phyloP scores from a whole-genome alignment of 92 coral and sea anemone genomes.

The Phenganax stokvisi region DNA sequence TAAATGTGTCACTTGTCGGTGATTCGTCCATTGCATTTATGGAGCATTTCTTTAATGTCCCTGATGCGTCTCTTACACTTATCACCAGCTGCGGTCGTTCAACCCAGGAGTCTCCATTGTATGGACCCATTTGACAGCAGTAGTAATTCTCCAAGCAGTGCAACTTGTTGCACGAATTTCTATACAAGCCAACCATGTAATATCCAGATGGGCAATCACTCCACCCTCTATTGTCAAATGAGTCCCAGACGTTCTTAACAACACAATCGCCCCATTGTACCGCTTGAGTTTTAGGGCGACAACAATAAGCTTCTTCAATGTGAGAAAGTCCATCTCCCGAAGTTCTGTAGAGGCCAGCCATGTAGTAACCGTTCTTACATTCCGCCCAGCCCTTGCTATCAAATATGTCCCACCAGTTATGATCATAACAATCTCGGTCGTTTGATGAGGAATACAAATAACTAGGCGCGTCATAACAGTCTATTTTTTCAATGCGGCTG shows the following conservation, averaged over 20 bases:
- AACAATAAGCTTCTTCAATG: constrained; percentile 3
- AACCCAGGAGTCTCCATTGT: constrained; percentile 24
- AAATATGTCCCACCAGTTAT: constrained; percentile 3
- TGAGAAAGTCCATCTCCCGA: neutral
- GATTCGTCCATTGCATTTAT: no score
- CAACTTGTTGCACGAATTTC: neutral
- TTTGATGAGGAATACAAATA: neutral
- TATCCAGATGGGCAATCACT: neutral
- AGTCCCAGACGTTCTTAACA: neutral
- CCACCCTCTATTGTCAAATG: neutral
- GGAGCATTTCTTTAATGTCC: no score
- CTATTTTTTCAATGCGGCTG: neutral
- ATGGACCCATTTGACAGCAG: constrained; percentile 23
- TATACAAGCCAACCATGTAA: constrained; percentile 6
- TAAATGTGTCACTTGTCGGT: no score
- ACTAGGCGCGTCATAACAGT: constrained; percentile 4
- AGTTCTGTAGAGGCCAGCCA: neutral
- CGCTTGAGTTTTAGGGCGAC: constrained; percentile 6
- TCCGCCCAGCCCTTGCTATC: neutral
- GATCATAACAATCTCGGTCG: constrained; percentile 6
- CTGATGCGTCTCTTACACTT: no score
- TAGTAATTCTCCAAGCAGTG: constrained; percentile 2
- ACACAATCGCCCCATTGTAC: neutral
- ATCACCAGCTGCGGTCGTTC: neutral
- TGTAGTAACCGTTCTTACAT: constrained; percentile 15